These are phyloP conservation scores for Trissolcus brochymenae DNA, from an alignment of 2,888 invertebrate species.

Conservation along the genomic window DNA sequence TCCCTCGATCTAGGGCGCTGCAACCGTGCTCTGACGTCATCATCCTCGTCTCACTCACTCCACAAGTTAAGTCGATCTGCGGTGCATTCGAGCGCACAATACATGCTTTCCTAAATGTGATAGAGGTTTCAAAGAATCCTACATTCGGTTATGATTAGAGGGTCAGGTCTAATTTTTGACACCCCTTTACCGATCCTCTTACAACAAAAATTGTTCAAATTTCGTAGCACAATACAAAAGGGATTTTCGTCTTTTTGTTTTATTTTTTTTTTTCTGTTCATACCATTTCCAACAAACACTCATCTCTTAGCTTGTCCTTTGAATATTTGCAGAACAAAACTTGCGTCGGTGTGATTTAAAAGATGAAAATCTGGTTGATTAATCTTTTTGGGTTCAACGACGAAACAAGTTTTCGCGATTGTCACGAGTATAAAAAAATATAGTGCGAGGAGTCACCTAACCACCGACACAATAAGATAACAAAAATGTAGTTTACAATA, in stretches of 20 bases:
- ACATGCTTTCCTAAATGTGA: slow-evolving; percentile 62
- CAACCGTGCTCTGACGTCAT: slow-evolving; percentile 75
- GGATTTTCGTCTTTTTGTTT: background rate
- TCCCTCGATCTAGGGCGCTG: slow-evolving; percentile 76
- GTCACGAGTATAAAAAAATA: no score
- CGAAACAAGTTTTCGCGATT: no score
- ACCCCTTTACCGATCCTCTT: background rate
- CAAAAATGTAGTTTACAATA: slow-evolving; percentile 28
- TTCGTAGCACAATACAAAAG: no score
- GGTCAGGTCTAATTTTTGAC: background rate
- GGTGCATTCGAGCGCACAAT: slow-evolving; percentile 64
- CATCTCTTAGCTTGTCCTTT: no score
- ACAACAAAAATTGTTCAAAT: no score
- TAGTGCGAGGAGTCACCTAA: slow-evolving; percentile 8
- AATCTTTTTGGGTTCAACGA: no score
- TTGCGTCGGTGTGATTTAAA: no score
- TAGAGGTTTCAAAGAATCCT: slow-evolving; percentile 46
- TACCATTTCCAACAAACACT: no score
- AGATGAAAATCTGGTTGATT: no score
- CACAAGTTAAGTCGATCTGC: slow-evolving; percentile 66
- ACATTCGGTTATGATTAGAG: slow-evolving; percentile 26
- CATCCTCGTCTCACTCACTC: slow-evolving; percentile 65
- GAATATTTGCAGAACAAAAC: no score
- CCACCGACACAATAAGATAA: slow-evolving; percentile 20
- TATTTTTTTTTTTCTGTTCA: no score